Base-by-base conservation (phyloP, 2,797 vertebrate species). In the Darevskia mixta region DNA sequence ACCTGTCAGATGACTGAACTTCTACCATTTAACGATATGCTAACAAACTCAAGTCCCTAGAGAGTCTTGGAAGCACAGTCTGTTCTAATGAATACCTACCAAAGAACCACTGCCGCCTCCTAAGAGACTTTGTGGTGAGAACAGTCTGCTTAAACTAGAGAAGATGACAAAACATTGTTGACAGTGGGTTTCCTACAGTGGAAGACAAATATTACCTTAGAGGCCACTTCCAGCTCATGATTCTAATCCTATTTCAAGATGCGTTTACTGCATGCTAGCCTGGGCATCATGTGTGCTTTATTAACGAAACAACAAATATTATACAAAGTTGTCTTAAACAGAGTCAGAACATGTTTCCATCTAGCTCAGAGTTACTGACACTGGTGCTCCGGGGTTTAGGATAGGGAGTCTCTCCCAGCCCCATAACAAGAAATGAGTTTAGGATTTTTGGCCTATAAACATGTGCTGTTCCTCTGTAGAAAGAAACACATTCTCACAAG, bases 11-110 rank as follows among this genome's bases (percentile, higher is more conserved):
- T 69, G 20, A n/a, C 45, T 43, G 55, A 76, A 64, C 27, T 82
- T 35, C 27, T 81, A 81, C 23, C 83, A 81, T 86, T 89, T 82
- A 45, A 88, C 61, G 13, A 11, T 25, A 35, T 76, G 77, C 8
- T 69, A 85, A 76, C 0, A 6, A 0, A 23, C 69, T 61, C 55
- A 66, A 49, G 1, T 82, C 8, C 78, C 18, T 25, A 55, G 72
- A 0, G 55, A 38, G 9, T 35, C 17, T 61, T 27, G 41, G 73
- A 61, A 3, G 4, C 32, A 6, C 25, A 38, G 6, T 66, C 72
- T 72, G 13, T 41, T 87, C 29, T 49, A 8, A 64, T 29, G 8
- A 38, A 1, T 7, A 1, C 29, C 61, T 89, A 78, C 87, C 58
- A 58, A 81, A 85, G 25, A 88, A 23, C 32, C 0, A 0, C 73